Evolutionary conservation across 2,113 vertebrate genomes (phyloP).

Genomic region (Nesogale talazaci): DNA sequence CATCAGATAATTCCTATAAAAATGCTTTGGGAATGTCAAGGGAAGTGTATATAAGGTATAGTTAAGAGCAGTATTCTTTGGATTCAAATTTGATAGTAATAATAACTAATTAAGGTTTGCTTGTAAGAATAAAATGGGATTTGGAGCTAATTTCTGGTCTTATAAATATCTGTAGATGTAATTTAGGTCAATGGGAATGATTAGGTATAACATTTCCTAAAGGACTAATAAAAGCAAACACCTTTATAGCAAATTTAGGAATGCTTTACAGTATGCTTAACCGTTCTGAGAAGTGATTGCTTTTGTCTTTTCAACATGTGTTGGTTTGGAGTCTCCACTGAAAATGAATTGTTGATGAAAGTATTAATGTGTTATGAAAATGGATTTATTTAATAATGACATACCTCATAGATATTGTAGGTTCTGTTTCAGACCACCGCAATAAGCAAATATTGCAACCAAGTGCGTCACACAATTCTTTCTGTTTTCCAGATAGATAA

Average conservation of each 20-base stretch:
- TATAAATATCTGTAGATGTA: constrained; percentile 24
- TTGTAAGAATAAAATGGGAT: neutral
- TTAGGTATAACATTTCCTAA: neutral
- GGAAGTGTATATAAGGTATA: neutral
- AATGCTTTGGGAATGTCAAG: constrained; percentile 26
- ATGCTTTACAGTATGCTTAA: constrained; percentile 4
- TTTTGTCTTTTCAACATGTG: constrained; percentile 52
- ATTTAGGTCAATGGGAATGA: neutral
- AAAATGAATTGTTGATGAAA: constrained; percentile 57
- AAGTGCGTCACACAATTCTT: too few relatives aligned
- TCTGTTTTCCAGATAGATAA: too few relatives aligned
- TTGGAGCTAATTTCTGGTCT: constrained; percentile 36
- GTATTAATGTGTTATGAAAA: constrained; percentile 22
- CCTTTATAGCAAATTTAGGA: constrained; percentile 14
- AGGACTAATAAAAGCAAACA: constrained; percentile 38
- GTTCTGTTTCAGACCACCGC: too few relatives aligned
- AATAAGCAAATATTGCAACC: too few relatives aligned
- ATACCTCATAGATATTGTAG: too few relatives aligned
- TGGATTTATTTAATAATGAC: constrained; percentile 32
- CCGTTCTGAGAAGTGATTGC: constrained; percentile 55
- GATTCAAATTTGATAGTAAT: constrained; percentile 29
- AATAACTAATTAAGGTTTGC: constrained; percentile 44
- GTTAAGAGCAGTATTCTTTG: constrained; percentile 21
- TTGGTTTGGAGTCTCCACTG: constrained; percentile 51
- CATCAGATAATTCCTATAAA: constrained; percentile 31